Percentiles rank a stretch among this genome's conserved stretches.
Evolutionary conservation across 2,113 vertebrate genomes (phyloP).

Genomic region (Eudyptes chrysolophus): DNA sequence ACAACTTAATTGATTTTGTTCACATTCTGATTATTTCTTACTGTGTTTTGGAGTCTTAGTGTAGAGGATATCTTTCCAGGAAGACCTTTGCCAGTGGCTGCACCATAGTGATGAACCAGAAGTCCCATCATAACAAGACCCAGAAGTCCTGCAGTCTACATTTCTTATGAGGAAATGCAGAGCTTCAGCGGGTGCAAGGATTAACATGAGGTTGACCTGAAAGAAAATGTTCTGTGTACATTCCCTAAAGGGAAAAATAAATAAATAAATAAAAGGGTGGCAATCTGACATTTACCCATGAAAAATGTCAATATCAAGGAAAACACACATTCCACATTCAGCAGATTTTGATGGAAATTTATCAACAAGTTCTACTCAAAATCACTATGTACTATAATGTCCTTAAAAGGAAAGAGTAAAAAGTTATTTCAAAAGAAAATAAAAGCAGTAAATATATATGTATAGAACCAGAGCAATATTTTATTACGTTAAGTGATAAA

Average conservation of each 20-base stretch:
- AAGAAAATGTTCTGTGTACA: not conserved
- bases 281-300: not conserved
- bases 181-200: not conserved
- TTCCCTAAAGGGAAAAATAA: not conserved
- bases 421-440: not conserved
- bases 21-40: not conserved
- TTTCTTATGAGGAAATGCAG: not conserved
- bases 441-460: not conserved
- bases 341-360: not conserved
- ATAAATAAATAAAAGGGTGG: not conserved
- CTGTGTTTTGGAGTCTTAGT: not conserved
- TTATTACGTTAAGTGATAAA: not conserved
- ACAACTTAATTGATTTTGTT: not conserved
- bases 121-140: not conserved
- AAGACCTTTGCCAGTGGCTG: not conserved
- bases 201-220: not conserved
- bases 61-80: not conserved
- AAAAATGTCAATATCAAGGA: not conserved
- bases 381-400: not conserved
- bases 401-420: not conserved
- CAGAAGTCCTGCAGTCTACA: not conserved
- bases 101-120: not conserved
- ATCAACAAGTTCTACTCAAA: not conserved
- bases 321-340: not conserved
- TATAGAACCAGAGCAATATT: not conserved